phyloP scores from a whole-genome alignment of 2,113 vertebrate genomes.

The Peromyscus californicus region DNA sequence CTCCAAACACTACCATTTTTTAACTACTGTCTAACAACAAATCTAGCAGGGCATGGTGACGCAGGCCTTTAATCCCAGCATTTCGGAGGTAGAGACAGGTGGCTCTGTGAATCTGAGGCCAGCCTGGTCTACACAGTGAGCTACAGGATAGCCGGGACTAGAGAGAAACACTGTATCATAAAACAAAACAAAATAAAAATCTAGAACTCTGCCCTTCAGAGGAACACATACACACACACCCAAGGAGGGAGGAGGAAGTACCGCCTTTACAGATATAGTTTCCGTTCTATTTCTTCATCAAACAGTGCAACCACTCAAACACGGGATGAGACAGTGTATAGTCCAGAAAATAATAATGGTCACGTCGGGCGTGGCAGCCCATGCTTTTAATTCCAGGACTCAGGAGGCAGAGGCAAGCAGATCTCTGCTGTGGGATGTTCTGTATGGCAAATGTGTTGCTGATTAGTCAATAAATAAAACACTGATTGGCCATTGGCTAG shows the following conservation, averaged over 20 bases:
- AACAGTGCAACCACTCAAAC: not conserved
- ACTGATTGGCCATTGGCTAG: too few relatives aligned
- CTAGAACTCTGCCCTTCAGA: not conserved
- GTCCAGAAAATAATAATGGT: not conserved
- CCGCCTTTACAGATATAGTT: not conserved
- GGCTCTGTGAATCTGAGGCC: not conserved
- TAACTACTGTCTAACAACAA: not conserved
- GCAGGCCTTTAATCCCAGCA: not conserved
- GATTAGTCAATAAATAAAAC: too few relatives aligned
- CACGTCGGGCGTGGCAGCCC: not conserved
- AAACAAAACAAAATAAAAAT: not conserved
- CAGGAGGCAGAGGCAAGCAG: not conserved
- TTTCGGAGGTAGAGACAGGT: not conserved
- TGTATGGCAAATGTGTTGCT: too few relatives aligned
- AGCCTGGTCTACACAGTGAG: not conserved
- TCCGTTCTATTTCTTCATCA: slow-evolving; percentile 11
- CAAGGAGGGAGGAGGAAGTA: not conserved
- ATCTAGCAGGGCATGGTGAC: not conserved
- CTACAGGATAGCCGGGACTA: not conserved
- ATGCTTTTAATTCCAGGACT: not conserved
- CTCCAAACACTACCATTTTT: not conserved
- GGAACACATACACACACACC: not conserved
- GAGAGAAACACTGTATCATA: not conserved
- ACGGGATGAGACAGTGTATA: not conserved
- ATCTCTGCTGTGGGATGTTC: too few relatives aligned